Percentiles rank a stretch among this genome's conserved stretches.
These are phyloP conservation scores for Scaptomyza pallida DNA, from an alignment of 1,140 invertebrate species.

Conservation along the genomic window DNA sequence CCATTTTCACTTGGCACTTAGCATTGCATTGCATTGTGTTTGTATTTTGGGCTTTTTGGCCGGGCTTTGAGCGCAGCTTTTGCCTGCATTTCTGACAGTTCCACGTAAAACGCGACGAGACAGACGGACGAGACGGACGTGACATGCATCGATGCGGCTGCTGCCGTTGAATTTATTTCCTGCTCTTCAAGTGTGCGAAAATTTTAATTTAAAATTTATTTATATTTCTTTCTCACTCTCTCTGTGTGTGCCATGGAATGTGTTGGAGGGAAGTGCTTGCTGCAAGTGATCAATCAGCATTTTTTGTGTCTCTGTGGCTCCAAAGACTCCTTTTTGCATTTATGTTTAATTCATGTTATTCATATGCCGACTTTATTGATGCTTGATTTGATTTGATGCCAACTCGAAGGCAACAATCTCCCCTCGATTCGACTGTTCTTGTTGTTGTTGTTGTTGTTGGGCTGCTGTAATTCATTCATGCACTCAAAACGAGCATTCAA, in stretches of 20 bases:
- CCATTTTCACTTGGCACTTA: constrained; percentile 81
- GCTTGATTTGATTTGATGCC: constrained; percentile 73
- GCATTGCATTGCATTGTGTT: constrained; percentile 47
- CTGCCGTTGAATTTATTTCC: constrained; percentile 77
- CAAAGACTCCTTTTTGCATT: constrained; percentile 56
- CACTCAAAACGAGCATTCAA: constrained; percentile 69
- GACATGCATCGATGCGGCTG: constrained; percentile 78
- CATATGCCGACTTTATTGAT: constrained; percentile 81
- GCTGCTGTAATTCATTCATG: constrained; percentile 77
- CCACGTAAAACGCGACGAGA: constrained; percentile 72
- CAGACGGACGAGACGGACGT: constrained; percentile 47
- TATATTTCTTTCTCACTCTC: too few species aligned
- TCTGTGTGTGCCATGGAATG: constrained; percentile 28
- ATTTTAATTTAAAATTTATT: constrained; percentile 81
- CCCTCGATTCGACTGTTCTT: constrained; percentile 30
- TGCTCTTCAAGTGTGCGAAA: constrained; percentile 76
- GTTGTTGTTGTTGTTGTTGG: neutral
- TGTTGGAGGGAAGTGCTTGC: constrained; percentile 5
- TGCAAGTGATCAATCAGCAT: constrained; percentile 78
- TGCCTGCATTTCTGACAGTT: constrained; percentile 78
- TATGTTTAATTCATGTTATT: constrained; percentile 83
- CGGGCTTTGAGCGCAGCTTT: constrained; percentile 52
- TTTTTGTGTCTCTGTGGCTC: constrained; percentile 1
- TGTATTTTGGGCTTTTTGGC: constrained; percentile 3
- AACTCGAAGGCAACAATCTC: too few species aligned